Evolutionary conservation across 2,113 vertebrate species (phyloP).

Genomic region (Gallinago undulata): DNA sequence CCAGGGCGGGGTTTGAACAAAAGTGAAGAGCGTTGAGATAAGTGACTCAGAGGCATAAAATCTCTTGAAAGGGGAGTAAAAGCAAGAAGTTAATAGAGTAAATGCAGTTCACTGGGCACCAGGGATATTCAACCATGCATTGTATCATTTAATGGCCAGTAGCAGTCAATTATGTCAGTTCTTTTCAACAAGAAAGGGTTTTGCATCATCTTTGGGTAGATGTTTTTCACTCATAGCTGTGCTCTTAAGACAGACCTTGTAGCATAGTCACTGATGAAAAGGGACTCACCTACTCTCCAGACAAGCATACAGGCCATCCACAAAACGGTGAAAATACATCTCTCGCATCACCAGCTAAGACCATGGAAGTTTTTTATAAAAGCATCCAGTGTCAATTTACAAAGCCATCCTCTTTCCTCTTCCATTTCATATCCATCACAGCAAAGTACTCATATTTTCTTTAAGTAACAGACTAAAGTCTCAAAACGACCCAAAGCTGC

Average conservation of each 20-base stretch:
- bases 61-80: not conserved
- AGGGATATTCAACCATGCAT: not conserved
- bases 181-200: not conserved
- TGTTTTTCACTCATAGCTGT: not conserved
- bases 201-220: not conserved
- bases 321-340: not conserved
- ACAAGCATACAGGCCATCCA: rapidly evolving
- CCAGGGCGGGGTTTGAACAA: not conserved
- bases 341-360: not conserved
- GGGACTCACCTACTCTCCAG: not conserved
- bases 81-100: not conserved
- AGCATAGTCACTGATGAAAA: not conserved
- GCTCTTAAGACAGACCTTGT: not conserved
- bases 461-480: not conserved
- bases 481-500: not conserved
- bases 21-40: not conserved
- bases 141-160: not conserved
- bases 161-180: not conserved
- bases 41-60: not conserved
- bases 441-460: not conserved
- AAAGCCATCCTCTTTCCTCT: not conserved
- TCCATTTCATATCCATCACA: not conserved
- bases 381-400: not conserved
- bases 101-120: not conserved
- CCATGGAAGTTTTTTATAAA: not conserved